phyloP scores from a whole-genome alignment of 2,888 invertebrate species.

The Pyrocoelia pectoralis region DNA sequence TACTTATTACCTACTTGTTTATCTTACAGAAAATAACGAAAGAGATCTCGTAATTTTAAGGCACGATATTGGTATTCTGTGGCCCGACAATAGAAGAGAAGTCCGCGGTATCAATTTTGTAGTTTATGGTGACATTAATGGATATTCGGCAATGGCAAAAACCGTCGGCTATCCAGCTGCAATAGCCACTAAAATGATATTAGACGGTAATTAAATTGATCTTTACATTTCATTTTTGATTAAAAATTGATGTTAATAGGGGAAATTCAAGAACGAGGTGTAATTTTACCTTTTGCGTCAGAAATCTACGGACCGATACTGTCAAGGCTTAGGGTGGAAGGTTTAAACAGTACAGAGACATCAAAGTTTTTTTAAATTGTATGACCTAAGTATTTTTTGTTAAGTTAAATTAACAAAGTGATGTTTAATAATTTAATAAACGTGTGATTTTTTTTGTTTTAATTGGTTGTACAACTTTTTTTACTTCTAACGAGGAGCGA shows the following conservation, averaged over 20 bases:
- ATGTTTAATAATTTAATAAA: too few species aligned
- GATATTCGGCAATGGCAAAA: slow-evolving; percentile 96
- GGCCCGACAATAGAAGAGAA: slow-evolving; percentile 88
- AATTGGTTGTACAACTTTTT: too few species aligned
- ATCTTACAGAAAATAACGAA: slow-evolving; percentile 71
- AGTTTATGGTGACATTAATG: slow-evolving; percentile 80
- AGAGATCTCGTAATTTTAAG: slow-evolving; percentile 93
- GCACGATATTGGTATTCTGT: slow-evolving; percentile 91
- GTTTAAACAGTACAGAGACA: slow-evolving; percentile 75
- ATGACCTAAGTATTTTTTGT: too few species aligned
- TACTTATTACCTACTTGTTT: too few species aligned
- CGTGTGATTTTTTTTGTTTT: too few species aligned
- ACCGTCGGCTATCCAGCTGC: slow-evolving; percentile 94
- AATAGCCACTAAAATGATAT: slow-evolving; percentile 96
- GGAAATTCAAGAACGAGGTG: slow-evolving; percentile 96
- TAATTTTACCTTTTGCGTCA: slow-evolving; percentile 88
- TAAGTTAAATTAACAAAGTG: too few species aligned
- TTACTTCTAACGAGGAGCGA: not conserved
- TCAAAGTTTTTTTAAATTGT: slow-evolving; percentile 55
- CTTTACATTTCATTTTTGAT: not conserved
- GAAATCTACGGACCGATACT: slow-evolving; percentile 95
- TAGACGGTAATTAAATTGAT: slow-evolving; percentile 76
- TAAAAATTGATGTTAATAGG: slow-evolving; percentile 63
- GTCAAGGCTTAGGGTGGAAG: slow-evolving; percentile 84
- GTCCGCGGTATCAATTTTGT: slow-evolving; percentile 86